Percentiles rank a stretch among this genome's conserved stretches.
These are phyloP conservation scores for Agapornis roseicollis DNA, from an alignment of 2,113 vertebrate species.

Conservation along the genomic window DNA sequence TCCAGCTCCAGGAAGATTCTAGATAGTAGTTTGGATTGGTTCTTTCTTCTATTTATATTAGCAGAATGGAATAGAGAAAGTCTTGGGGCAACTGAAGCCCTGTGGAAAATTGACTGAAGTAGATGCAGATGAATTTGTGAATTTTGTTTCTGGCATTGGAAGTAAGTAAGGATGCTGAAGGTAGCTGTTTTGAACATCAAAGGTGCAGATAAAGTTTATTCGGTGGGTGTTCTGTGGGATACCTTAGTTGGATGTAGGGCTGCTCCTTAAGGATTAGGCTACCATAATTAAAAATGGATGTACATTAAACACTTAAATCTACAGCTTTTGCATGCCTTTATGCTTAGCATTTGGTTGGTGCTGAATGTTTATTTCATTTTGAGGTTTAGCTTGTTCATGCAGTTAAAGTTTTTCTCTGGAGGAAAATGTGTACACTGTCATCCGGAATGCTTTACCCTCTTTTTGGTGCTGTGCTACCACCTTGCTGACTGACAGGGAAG, in stretches of 20 bases:
- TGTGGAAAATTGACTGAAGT: neutral
- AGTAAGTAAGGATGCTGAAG: neutral
- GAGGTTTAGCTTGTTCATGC: neutral
- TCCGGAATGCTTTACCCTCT: neutral
- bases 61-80: neutral
- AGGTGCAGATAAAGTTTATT: neutral
- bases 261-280: neutral
- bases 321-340: neutral
- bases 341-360: neutral
- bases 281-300: neutral
- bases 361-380: neutral
- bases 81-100: neutral
- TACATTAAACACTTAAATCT: neutral
- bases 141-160: neutral
- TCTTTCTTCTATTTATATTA: slow-evolving; percentile 12
- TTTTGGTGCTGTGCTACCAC: neutral
- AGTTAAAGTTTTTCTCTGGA: neutral
- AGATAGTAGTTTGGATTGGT: neutral
- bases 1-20: neutral
- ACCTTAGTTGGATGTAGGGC: neutral
- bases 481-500: neutral
- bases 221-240: neutral
- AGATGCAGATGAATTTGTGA: neutral
- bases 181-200: slow-evolving; percentile 14
- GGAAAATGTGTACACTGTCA: neutral